Base-by-base conservation (phyloP, 2,113 vertebrate species). In the Uropsilus gracilis region DNA sequence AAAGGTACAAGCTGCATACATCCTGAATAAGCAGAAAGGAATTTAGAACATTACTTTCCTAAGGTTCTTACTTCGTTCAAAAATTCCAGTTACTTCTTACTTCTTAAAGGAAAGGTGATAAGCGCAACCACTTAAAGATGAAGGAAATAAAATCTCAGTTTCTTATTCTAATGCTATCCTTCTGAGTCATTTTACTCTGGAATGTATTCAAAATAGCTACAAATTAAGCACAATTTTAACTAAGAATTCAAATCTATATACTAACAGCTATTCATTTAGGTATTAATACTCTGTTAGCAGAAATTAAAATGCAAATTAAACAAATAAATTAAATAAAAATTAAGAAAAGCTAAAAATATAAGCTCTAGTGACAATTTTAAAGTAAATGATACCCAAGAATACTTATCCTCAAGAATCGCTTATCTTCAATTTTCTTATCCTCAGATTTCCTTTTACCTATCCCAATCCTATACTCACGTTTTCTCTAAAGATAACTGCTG, bases 301-400 rank as follows among this genome's bases (percentile, higher is more conserved):
- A n/a, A n/a, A n/a, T n/a, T n/a, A n/a, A n/a, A n/a, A n/a, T n/a
- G n/a, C n/a, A n/a, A n/a, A n/a, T n/a, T n/a, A n/a, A n/a, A n/a
- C n/a, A n/a, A n/a, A n/a, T n/a, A n/a, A n/a, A n/a, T n/a, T n/a
- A 90, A 64, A 17, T 71, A 90, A 96, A 93, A 91, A 50, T 48
- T 53, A 91, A 81, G 14, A 42, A 53, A 85, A 78, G 34, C 42
- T 76, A 72, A 11, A 86, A 71, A 82, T n/a, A 84, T 14, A 94
- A 84, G 59, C 46, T 34, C 30, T 39, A 7, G 7, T 55, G 46
- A 81, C 24, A 61, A 81, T 46, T 86, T 72, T 66, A 78, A 95
- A 97, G 55, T 89, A 73, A 89, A 77, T 76, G 63, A 84, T 3
- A 73, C 7, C 81, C 3, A 53, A 24, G 42, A 81, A 61, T 66